Evolutionary conservation across 53 echinoderm and acorn worm species (phyloP).

Genomic region (Zoroaster sp.): DNA sequence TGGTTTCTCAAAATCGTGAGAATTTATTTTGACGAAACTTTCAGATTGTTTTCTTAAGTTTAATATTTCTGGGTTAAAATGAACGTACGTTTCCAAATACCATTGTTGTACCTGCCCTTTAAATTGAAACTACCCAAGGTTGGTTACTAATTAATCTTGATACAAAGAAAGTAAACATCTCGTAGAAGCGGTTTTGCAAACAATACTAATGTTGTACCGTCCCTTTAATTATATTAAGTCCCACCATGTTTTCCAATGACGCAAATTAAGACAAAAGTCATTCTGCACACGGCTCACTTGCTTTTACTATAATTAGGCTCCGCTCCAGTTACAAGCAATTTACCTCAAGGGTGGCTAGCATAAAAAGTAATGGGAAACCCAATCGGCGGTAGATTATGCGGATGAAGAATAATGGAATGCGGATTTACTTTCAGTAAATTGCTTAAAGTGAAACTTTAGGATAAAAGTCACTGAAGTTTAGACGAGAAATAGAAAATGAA

Average conservation of each 20-base stretch:
- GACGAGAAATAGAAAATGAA: too few species aligned
- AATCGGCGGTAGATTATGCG: neutral
- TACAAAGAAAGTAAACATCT: too few species aligned
- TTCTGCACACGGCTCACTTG: neutral
- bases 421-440: neutral
- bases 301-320: neutral
- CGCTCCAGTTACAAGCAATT: neutral
- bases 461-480: neutral
- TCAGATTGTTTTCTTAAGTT: too few species aligned
- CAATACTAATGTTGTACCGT: too few species aligned
- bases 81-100: too few species aligned
- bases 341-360: neutral
- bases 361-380: neutral
- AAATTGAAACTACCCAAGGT: too few species aligned
- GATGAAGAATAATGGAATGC: neutral
- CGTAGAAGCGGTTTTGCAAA: too few species aligned
- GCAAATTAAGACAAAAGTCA: neutral
- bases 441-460: neutral
- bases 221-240: neutral
- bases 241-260: neutral
- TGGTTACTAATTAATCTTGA: too few species aligned
- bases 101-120: too few species aligned
- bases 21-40: too few species aligned
- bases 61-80: too few species aligned
- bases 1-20: too few species aligned